These are phyloP conservation scores for Nematostella vectensis DNA, from an alignment of 92 coral and sea anemone genomes.

Conservation along the genomic window DNA sequence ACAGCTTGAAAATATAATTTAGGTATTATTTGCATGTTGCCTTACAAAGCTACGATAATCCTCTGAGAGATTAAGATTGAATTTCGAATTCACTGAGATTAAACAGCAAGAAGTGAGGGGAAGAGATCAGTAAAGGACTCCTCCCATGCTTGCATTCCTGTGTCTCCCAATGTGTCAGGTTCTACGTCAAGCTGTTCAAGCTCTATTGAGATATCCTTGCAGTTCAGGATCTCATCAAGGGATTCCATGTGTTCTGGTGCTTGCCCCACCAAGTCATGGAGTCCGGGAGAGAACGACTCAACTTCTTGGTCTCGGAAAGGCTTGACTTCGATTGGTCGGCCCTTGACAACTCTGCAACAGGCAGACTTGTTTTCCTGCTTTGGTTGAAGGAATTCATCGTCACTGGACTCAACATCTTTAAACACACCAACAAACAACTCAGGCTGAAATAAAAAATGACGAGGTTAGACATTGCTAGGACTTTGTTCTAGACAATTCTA, in stretches of 20 bases:
- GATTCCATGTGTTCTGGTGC: conserved; percentile 51
- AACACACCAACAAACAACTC: conserved; percentile 76
- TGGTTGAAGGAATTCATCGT: conserved; percentile 46
- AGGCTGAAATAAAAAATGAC: conserved; percentile 58
- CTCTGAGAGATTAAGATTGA: too few species aligned
- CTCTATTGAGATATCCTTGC: conserved; percentile 61
- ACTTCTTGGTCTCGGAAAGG: conserved; percentile 34
- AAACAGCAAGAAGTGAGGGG: conserved; percentile 84
- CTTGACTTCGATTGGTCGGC: conserved; percentile 28
- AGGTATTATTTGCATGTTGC: too few species aligned
- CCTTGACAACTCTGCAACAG: conserved; percentile 44
- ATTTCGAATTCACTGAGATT: too few species aligned
- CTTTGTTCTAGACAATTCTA: not conserved
- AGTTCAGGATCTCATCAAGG: conserved; percentile 66
- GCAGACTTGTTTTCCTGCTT: conserved; percentile 60
- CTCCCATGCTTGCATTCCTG: conserved; percentile 80
- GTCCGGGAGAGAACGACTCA: conserved; percentile 29
- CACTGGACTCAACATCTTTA: conserved; percentile 69
- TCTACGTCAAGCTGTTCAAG: conserved; percentile 62
- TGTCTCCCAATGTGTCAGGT: conserved; percentile 58
- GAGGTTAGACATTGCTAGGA: not conserved
- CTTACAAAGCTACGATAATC: too few species aligned
- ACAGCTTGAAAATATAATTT: too few species aligned
- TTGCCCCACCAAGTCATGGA: conserved; percentile 67
- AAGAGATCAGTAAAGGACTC: conserved; percentile 91